These are phyloP conservation scores for Aethes cnicana DNA, from an alignment of 2,888 invertebrate species.

Conservation along the genomic window DNA sequence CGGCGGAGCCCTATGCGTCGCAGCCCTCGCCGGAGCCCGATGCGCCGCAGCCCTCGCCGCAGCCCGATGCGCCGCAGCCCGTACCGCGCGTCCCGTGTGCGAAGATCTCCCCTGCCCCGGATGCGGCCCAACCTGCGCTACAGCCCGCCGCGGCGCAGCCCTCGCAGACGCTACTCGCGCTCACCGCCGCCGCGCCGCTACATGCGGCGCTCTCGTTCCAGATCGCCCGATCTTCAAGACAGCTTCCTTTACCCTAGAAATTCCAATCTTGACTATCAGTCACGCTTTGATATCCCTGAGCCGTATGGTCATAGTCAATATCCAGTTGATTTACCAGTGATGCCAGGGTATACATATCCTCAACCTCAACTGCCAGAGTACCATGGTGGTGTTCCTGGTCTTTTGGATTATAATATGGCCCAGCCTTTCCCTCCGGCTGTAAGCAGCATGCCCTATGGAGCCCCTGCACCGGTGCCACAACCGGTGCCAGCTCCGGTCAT, in stretches of 20 bases:
- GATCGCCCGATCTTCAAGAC: constrained; percentile 35
- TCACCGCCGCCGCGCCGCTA: constrained; percentile 25
- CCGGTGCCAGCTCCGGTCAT: constrained; percentile 44
- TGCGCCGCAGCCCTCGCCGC: constrained; percentile 35
- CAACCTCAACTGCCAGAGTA: constrained; percentile 5
- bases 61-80: constrained; percentile 28
- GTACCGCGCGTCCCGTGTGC: no score
- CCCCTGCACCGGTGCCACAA: constrained; percentile 34
- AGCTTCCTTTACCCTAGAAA: constrained; percentile 54
- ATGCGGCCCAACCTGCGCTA: background rate
- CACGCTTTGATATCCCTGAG: constrained; percentile 10
- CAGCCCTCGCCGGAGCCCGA: constrained; percentile 39
- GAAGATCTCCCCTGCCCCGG: background rate
- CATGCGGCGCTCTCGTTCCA: constrained; percentile 10
- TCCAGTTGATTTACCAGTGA: constrained; percentile 2
- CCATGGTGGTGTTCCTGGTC: background rate
- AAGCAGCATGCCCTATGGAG: constrained; percentile 28
- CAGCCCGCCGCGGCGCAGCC: constrained; percentile 14
- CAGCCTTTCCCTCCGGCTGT: constrained; percentile 31
- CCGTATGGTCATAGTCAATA: constrained; percentile 2
- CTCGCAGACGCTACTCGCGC: constrained; percentile 25
- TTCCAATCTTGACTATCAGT: constrained; percentile 27
- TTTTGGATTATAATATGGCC: constrained; percentile 10
- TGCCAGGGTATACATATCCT: constrained; percentile 19
- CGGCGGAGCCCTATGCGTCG: constrained; percentile 34